Conservation (phyloP, 2,888 invertebrate species). For the Gymnosoma rotundatum region DNA sequence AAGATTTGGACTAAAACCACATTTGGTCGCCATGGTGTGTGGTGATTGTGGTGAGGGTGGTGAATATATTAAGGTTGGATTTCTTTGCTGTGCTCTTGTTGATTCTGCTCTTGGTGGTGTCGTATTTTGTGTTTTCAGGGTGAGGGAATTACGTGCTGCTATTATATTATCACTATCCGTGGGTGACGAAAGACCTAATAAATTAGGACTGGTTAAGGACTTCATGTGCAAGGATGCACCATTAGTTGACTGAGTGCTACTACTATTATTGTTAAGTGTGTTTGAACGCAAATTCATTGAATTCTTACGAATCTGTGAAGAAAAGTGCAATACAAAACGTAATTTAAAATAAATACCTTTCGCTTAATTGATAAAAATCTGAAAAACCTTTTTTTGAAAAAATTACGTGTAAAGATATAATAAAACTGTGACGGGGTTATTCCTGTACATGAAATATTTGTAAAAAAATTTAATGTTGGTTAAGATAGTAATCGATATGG, state of each 20-base stretch:
- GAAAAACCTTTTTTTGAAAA: too few species aligned
- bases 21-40: constrained; percentile 71
- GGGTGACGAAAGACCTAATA: constrained; percentile 48
- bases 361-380: too few species aligned
- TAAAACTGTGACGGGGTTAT: too few species aligned
- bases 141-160: constrained; percentile 34
- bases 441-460: too few species aligned
- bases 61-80: constrained; percentile 60
- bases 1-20: constrained; percentile 72
- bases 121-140: constrained; percentile 54
- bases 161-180: constrained; percentile 20
- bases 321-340: neutral
- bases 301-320: constrained; percentile 73
- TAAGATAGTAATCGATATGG: too few species aligned
- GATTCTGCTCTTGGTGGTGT: constrained; percentile 46
- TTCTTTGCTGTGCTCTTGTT: constrained; percentile 23
- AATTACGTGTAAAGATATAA: too few species aligned
- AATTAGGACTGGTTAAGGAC: constrained; percentile 22
- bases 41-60: constrained; percentile 70
- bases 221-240: constrained; percentile 42
- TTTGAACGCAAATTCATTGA: constrained; percentile 74
- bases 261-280: constrained; percentile 33
- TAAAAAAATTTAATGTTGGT: too few species aligned
- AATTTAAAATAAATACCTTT: too few species aligned
- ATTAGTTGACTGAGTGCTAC: constrained; percentile 47